phyloP scores from a whole-genome alignment of 2,113 vertebrate species.

The Tupaia tana region DNA sequence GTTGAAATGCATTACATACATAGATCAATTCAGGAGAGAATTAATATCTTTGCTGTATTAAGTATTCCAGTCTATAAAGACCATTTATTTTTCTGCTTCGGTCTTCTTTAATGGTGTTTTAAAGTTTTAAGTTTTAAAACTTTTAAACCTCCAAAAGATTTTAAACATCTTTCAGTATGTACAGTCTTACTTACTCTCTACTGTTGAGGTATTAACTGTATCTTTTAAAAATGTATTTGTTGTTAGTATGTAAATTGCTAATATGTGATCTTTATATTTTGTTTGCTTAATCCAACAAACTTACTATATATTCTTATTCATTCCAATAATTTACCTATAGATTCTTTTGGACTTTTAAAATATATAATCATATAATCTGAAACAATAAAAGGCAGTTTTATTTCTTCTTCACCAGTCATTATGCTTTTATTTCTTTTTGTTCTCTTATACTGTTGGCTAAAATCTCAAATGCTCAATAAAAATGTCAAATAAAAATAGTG shows the following conservation, averaged over 20 bases:
- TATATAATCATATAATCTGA: not conserved
- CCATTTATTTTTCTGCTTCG: not conserved
- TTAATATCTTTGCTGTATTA: not conserved
- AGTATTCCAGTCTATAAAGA: not conserved
- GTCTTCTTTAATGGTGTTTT: conserved; percentile 10
- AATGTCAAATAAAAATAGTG: not conserved
- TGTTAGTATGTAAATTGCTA: not conserved
- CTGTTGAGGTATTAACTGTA: not conserved
- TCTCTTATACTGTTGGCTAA: conserved; percentile 1
- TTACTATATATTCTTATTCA: conserved; percentile 1
- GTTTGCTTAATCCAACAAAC: not conserved
- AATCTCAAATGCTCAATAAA: not conserved
- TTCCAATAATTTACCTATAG: conserved; percentile 3
- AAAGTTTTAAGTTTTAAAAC: conserved; percentile 5
- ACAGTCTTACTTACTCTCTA: not conserved
- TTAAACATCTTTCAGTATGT: not conserved
- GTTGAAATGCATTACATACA: not conserved
- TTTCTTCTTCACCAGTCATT: not conserved
- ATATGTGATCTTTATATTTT: conserved; percentile 18
- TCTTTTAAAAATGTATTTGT: conserved; percentile 37
- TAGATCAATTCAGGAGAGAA: not conserved
- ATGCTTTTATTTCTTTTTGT: not conserved
- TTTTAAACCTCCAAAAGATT: not conserved
- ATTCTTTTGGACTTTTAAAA: conserved; percentile 13
- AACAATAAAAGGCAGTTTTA: not conserved